These are phyloP conservation scores for Drosophila koepferae DNA, from an alignment of 2,888 invertebrate species.

Conservation along the genomic window DNA sequence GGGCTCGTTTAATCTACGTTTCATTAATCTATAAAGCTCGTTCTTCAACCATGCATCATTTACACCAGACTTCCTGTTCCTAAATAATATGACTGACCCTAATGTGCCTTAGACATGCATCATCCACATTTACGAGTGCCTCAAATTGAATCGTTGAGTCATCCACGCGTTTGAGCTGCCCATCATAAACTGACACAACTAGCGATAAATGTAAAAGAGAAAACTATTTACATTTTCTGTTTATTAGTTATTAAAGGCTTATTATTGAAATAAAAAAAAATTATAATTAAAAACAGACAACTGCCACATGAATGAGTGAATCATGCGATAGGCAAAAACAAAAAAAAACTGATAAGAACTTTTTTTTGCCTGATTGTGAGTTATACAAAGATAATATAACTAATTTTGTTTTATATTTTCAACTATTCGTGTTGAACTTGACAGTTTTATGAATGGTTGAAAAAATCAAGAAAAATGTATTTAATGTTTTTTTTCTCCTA, in stretches of 20 bases:
- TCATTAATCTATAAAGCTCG: slow-evolving; percentile 30
- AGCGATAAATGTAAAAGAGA: slow-evolving; percentile 35
- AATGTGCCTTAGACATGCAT: slow-evolving; percentile 72
- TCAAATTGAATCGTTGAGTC: slow-evolving; percentile 54
- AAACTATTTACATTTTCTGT: slow-evolving; percentile 54
- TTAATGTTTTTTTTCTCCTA: not conserved
- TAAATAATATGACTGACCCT: slow-evolving; percentile 52
- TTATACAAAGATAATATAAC: not conserved
- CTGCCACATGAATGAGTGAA: slow-evolving; percentile 26
- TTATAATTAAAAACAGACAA: too few relatives aligned
- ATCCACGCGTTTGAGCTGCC: slow-evolving; percentile 37
- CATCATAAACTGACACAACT: slow-evolving; percentile 21
- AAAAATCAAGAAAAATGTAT: too few relatives aligned
- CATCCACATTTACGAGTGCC: slow-evolving; percentile 38
- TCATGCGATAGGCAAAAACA: slow-evolving; percentile 32
- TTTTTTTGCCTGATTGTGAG: slow-evolving; percentile 11
- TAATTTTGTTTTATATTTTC: not conserved
- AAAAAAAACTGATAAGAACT: slow-evolving; percentile 38
- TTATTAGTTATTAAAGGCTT: slow-evolving; percentile 67
- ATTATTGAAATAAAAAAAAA: slow-evolving; percentile 30
- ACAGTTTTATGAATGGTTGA: not conserved
- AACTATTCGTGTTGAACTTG: not conserved
- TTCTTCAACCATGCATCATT: slow-evolving; percentile 17
- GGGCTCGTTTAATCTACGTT: slow-evolving; percentile 4
- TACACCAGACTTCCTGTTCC: slow-evolving; percentile 61